These are phyloP conservation scores for Luehdorfia chinensis DNA, from an alignment of 1,140 invertebrate genomes.

Conservation along the genomic window DNA sequence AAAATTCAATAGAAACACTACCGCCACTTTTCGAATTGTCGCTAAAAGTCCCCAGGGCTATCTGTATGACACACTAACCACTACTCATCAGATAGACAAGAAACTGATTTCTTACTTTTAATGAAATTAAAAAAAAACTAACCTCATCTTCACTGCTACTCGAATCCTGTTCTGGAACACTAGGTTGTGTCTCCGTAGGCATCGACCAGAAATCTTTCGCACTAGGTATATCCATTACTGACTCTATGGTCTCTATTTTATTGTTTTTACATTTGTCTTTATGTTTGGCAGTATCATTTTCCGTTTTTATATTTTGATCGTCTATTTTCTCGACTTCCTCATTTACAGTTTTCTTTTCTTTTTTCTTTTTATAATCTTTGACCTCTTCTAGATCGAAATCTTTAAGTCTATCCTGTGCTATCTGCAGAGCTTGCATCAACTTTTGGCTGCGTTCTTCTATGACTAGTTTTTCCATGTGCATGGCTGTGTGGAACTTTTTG, in stretches of 20 bases:
- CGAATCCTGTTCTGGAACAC: constrained; percentile 38
- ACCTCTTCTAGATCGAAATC: constrained; percentile 35
- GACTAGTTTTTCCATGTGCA: constrained; percentile 47
- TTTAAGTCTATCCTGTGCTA: constrained; percentile 51
- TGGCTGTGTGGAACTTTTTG: constrained; percentile 53
- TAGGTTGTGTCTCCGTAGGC: constrained; percentile 26
- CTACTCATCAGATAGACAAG: too few species aligned
- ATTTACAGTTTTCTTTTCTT: constrained; percentile 21
- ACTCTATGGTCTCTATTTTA: constrained; percentile 36
- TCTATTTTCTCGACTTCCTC: constrained; percentile 17
- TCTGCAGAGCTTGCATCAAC: constrained; percentile 36
- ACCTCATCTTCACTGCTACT: constrained; percentile 71
- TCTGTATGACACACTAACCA: too few species aligned
- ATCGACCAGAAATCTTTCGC: constrained; percentile 69
- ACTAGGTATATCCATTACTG: constrained; percentile 58
- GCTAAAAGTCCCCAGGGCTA: too few species aligned
- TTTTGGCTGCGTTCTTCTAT: constrained; percentile 40
- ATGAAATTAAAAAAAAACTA: constrained; percentile 23
- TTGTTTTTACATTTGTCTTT: constrained; percentile 31
- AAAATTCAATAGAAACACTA: too few species aligned
- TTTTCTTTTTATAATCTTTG: constrained; percentile 37
- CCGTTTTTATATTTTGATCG: constrained; percentile 28
- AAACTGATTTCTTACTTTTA: too few species aligned
- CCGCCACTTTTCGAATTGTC: too few species aligned
- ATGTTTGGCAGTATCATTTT: constrained; percentile 21